Evolutionary conservation across 1,140 invertebrate genomes (phyloP), one percentile per base, ranked within the genome.

Genomic region (Drosophila mayri): DNA sequence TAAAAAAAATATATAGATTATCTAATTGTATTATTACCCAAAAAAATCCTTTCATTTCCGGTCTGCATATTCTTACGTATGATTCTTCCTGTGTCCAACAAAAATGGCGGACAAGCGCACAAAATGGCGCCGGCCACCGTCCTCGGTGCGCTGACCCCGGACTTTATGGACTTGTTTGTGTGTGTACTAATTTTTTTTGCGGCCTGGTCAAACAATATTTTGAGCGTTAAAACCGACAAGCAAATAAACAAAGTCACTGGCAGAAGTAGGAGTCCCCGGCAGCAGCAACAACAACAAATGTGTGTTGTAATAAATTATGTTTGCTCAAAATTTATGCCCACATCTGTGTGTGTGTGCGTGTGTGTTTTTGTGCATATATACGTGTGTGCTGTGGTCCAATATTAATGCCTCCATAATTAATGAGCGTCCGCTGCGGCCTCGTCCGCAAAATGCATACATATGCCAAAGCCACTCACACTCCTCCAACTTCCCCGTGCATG

Each of bases 291-390:
- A 30, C 65, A 81, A 76, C 78, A 83, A 88, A 71, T 87, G 65
- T 77, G 84, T 86, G 85, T 80, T 84, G 85, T 85, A 86, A 85
- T 85, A 85, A 85, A 85, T 85, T 85, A 85, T 85, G 81, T 85
- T 85, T 85, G 73, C 73, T 86, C 61, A 85, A 86, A 85, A 86
- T 85, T 85, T 85, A 85, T 86, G 81, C 77, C 63, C 65, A 77
- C 71, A 43, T 67, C 67, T 60, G 40, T 60, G 32, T 32, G 11
- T 28, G n/a, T 37, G n/a, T 47, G 50, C 30, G 16, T n/a, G 32
- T 50, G 35, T 62, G 18, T 62, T 47, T 65, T 28, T 76, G 79
- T 68, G 60, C 35, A 44, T 52, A 22, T 52, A 38, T 49, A 59
- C 25, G 49, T 50, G 70, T 78, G 43, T 78, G 52, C 76, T 37